These are phyloP conservation scores for Orius insidiosus DNA, from an alignment of 1,140 invertebrate species.

Conservation along the genomic window DNA sequence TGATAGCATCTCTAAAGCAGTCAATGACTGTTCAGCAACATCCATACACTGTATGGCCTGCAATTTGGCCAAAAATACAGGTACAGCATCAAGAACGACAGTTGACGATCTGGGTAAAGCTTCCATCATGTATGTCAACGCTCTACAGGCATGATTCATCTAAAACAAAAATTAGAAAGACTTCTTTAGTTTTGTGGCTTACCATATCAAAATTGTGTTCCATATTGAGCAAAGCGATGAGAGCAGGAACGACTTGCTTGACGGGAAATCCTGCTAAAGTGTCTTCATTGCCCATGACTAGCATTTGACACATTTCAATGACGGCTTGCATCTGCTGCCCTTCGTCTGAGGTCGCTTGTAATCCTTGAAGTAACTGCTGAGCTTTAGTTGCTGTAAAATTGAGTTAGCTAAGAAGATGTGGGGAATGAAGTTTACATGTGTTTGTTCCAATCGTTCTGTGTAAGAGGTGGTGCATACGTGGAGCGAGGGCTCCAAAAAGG, in stretches of 20 bases:
- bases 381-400: conserved; percentile 72
- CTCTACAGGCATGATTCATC: conserved; percentile 98
- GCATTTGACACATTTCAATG: conserved; percentile 96
- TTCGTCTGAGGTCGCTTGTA: conserved; percentile 88
- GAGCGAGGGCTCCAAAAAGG: conserved; percentile 83
- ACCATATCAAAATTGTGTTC: conserved; percentile 98
- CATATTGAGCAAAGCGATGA: conserved; percentile 73
- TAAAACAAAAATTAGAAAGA: conserved; percentile 23
- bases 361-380: conserved; percentile 77
- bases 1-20: conserved; percentile 91
- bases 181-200: conserved; percentile 19
- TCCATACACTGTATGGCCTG: conserved; percentile 99
- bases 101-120: conserved; percentile 88
- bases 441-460: conserved; percentile 81
- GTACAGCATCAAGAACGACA: conserved; percentile 91
- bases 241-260: conserved; percentile 89
- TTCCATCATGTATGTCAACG: conserved; percentile 98
- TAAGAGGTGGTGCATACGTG: conserved; percentile 91
- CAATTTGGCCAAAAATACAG: conserved; percentile 86
- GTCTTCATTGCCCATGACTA: conserved; percentile 99
- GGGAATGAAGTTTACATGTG: conserved; percentile 40
- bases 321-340: conserved; percentile 92
- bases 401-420: too few species aligned
- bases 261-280: conserved; percentile 94
- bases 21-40: conserved; percentile 92